Conservation (phyloP, 2,113 vertebrate genomes). For the Kobus ellipsiprymnus region DNA sequence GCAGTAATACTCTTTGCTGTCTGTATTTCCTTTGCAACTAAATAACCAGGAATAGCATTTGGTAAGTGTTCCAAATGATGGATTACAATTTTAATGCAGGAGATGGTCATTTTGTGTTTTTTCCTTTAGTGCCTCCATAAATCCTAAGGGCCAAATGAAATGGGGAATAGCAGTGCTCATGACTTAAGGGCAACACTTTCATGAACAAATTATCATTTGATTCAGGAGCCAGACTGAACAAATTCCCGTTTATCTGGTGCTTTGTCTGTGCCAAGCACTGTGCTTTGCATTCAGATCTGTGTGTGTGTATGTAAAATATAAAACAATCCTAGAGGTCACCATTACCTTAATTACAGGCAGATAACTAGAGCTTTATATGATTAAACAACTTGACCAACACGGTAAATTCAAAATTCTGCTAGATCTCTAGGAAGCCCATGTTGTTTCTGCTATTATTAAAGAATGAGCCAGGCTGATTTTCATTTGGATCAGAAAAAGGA, state of each 20-base stretch:
- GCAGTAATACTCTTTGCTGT: not conserved
- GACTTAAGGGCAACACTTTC: not conserved
- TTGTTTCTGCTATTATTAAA: not conserved
- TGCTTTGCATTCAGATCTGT: not conserved
- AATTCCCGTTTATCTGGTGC: not conserved
- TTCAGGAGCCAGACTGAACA: not conserved
- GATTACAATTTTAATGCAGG: not conserved
- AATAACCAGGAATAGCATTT: conserved; percentile 2
- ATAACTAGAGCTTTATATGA: not conserved
- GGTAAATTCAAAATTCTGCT: not conserved
- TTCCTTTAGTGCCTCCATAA: not conserved
- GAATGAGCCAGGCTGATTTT: not conserved
- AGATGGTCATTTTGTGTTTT: conserved; percentile 2
- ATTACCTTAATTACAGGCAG: not conserved
- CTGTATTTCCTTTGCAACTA: not conserved
- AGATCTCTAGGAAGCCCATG: not conserved
- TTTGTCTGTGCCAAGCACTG: not conserved
- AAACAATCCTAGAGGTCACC: not conserved
- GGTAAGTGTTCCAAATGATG: not conserved
- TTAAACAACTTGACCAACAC: not conserved
- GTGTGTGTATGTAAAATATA: not conserved
- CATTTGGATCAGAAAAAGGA: conserved; percentile 16
- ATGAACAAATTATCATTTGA: not conserved
- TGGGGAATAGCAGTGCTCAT: not conserved
- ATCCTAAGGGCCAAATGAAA: not conserved